phyloP scores from a whole-genome alignment of 1,140 invertebrate species.

The Amphibalanus amphitrite region DNA sequence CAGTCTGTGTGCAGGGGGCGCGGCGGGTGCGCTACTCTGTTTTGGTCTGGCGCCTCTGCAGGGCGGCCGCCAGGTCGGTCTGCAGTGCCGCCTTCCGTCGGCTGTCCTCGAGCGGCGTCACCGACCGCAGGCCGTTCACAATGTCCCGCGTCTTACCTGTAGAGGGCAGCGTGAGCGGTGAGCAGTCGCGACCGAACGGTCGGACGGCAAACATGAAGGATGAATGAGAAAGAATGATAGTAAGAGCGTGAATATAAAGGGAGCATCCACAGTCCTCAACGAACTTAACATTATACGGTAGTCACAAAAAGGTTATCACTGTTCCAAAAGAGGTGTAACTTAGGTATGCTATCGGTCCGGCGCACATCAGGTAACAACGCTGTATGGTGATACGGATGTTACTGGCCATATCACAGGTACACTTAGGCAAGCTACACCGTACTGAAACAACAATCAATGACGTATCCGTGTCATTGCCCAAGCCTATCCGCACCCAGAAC shows the following conservation, averaged over 20 bases:
- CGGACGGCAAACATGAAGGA: too few relatives aligned
- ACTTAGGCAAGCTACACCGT: too few relatives aligned
- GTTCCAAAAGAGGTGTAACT: not conserved
- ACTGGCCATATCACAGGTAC: too few relatives aligned
- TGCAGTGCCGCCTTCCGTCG: slow-evolving; percentile 61
- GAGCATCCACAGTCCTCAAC: not conserved
- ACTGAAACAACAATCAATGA: too few relatives aligned
- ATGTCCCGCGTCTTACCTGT: slow-evolving; percentile 87
- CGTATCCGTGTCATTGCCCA: too few relatives aligned
- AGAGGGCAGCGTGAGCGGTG: not conserved
- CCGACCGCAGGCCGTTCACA: slow-evolving; percentile 86
- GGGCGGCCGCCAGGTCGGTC: slow-evolving; percentile 54
- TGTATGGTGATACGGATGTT: too few relatives aligned
- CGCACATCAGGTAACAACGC: too few relatives aligned
- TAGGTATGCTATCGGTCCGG: too few relatives aligned
- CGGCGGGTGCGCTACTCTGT: not conserved
- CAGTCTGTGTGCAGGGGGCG: not conserved
- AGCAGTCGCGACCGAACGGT: too few relatives aligned
- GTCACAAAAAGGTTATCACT: not conserved
- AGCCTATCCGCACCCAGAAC: too few relatives aligned
- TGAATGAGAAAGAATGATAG: too few relatives aligned
- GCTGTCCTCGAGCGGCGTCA: slow-evolving; percentile 64
- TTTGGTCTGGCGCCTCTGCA: slow-evolving; percentile 16
- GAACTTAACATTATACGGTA: not conserved
- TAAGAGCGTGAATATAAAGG: not conserved